phyloP scores from a whole-genome alignment of 1,140 invertebrate species.

The Drosophila simulans region DNA sequence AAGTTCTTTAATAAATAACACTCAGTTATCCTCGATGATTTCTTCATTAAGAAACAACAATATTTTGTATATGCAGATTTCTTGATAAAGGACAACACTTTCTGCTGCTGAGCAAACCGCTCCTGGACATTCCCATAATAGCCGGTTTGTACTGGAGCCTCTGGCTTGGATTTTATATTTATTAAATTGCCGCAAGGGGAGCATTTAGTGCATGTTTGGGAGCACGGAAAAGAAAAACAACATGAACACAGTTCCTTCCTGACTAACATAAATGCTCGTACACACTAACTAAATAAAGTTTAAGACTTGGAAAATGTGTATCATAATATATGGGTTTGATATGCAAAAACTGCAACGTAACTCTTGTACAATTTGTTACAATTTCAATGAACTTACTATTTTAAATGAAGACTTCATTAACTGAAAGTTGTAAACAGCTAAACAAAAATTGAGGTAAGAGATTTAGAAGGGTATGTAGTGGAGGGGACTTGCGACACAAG shows the following conservation, averaged over 20 bases:
- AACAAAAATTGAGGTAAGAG: neutral
- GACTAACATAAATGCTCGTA: slow-evolving; percentile 8
- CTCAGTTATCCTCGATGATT: neutral
- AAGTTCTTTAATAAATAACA: no score
- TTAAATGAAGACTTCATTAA: no score
- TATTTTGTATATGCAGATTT: neutral
- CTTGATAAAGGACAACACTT: neutral
- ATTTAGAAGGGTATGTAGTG: neutral
- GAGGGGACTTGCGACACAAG: neutral
- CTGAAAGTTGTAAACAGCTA: no score
- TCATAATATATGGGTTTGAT: neutral
- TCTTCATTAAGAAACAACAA: neutral
- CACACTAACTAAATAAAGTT: slow-evolving; percentile 5
- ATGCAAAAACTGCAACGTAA: neutral
- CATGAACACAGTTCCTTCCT: neutral
- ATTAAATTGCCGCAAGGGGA: slow-evolving; percentile 79
- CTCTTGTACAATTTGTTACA: neutral
- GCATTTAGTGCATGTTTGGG: slow-evolving; percentile 78
- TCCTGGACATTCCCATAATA: slow-evolving; percentile 45
- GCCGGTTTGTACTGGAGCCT: slow-evolving; percentile 40
- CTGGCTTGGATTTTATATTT: slow-evolving; percentile 70
- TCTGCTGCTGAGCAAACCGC: slow-evolving; percentile 1
- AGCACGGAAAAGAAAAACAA: slow-evolving; percentile 32
- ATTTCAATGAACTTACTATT: no score
- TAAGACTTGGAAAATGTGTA: neutral